A percentile compares a stretch with the other conserved stretches of the same genome.
These are phyloP conservation scores for Zonotrichia leucophrys DNA, from an alignment of 2,113 vertebrate genomes.

Conservation along the genomic window DNA sequence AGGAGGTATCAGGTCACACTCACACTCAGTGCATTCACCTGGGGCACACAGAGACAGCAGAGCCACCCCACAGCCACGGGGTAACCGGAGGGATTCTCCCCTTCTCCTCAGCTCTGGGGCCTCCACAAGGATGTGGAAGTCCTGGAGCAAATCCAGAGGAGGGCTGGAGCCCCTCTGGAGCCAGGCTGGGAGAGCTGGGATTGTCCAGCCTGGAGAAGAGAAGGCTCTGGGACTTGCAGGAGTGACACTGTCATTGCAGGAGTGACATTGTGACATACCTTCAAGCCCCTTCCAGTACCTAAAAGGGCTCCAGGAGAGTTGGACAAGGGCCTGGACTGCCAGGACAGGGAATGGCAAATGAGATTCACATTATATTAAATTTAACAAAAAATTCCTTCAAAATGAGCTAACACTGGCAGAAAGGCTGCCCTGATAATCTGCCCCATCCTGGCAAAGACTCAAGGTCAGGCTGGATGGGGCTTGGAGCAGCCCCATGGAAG, in stretches of 20 bases:
- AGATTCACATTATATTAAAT: accelerated
- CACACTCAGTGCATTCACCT: neutral
- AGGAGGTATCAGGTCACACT: neutral
- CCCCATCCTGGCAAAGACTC: neutral
- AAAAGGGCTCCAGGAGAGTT: neutral
- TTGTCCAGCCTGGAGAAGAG: neutral
- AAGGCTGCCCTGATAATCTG: neutral
- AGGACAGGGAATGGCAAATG: neutral
- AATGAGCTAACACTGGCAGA: neutral
- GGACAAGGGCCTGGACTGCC: neutral
- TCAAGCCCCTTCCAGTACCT: neutral
- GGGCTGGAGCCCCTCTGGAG: neutral
- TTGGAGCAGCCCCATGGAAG: neutral
- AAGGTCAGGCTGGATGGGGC: neutral
- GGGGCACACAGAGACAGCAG: neutral
- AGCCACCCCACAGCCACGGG: neutral
- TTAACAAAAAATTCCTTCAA: accelerated
- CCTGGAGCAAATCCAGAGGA: neutral
- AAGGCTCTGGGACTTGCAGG: neutral
- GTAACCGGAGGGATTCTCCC: accelerated
- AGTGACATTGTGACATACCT: too few relatives aligned
- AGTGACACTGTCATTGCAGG: too few relatives aligned
- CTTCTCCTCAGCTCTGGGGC: neutral
- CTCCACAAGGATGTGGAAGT: neutral
- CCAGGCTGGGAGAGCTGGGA: neutral